These are phyloP conservation scores for Penaeus chinensis DNA, from an alignment of 1,140 invertebrate genomes.

Conservation along the genomic window DNA sequence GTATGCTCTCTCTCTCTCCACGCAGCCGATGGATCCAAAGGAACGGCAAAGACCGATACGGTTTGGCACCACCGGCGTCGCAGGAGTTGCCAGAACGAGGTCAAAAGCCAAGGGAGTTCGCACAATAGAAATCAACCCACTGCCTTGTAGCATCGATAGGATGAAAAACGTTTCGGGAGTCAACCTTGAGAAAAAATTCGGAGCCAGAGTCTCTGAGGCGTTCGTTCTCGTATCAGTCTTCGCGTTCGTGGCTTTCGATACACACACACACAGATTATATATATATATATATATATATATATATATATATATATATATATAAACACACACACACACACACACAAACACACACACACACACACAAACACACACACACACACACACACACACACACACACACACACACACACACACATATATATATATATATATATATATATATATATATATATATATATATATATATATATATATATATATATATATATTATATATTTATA, in stretches of 20 bases:
- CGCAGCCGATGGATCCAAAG: too few species aligned
- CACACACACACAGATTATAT: background rate
- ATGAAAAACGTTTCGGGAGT: too few species aligned
- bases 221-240: too few species aligned
- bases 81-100: too few species aligned
- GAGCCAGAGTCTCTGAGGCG: too few species aligned
- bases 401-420: background rate
- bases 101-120: too few species aligned
- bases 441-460: slow-evolving; percentile 23
- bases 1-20: too few species aligned
- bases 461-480: slow-evolving; percentile 21
- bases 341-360: slow-evolving; percentile 2
- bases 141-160: too few species aligned
- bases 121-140: too few species aligned
- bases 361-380: background rate
- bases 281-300: slow-evolving; percentile 7
- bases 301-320: slow-evolving; percentile 20
- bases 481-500: slow-evolving; percentile 20
- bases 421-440: slow-evolving; percentile 6
- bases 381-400: background rate
- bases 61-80: too few species aligned
- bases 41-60: too few species aligned
- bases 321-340: slow-evolving; percentile 22
- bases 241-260: background rate
- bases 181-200: too few species aligned